These are phyloP conservation scores for Penaeus monodon DNA, from an alignment of 2,888 invertebrate species.

Conservation along the genomic window DNA sequence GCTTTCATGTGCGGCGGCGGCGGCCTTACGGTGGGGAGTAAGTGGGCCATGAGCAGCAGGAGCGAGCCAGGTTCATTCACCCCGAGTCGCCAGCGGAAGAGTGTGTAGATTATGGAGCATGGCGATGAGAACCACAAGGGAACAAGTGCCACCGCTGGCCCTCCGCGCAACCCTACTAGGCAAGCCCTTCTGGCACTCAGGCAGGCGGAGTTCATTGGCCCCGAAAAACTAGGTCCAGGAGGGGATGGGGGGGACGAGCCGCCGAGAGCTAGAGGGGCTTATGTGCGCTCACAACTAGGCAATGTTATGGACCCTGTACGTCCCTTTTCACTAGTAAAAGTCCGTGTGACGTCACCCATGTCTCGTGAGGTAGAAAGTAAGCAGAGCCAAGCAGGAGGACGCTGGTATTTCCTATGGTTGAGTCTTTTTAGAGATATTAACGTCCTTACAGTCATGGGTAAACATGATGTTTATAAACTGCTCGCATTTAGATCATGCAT, in stretches of 20 bases:
- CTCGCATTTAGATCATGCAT: no score
- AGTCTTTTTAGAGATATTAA: no score
- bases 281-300: not conserved
- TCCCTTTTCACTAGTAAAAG: constrained; percentile 31
- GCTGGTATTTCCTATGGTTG: constrained; percentile 17
- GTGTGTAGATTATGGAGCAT: constrained; percentile 57
- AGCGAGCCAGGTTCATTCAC: constrained; percentile 57
- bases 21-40: constrained; percentile 38
- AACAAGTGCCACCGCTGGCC: not conserved
- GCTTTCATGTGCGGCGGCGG: constrained; percentile 45
- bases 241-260: constrained; percentile 15
- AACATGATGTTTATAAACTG: no score
- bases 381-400: not conserved
- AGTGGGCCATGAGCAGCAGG: constrained; percentile 45
- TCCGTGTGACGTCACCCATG: constrained; percentile 42
- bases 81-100: constrained; percentile 50
- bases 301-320: constrained; percentile 15
- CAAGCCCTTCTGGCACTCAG: constrained; percentile 57
- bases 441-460: not conserved
- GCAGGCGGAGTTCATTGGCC: constrained; percentile 50
- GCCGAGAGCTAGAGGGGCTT: constrained; percentile 28
- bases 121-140: constrained; percentile 40
- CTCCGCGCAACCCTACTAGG: constrained; percentile 22
- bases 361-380: constrained; percentile 43
- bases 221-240: constrained; percentile 53